Evolutionary conservation across 1,140 invertebrate species (phyloP).

Genomic region (Metaphire vulgaris): DNA sequence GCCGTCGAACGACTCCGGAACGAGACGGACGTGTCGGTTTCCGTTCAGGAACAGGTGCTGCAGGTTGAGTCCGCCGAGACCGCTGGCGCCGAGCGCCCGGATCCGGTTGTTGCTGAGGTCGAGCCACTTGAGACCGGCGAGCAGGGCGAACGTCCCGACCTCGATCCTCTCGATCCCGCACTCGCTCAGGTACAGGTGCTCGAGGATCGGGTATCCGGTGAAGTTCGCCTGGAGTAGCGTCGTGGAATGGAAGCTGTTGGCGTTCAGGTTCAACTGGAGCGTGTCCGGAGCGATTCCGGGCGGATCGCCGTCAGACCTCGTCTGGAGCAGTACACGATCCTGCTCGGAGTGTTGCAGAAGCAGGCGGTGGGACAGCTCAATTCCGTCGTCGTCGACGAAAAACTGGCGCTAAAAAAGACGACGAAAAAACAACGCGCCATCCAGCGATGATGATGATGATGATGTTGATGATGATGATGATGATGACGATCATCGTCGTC

Average conservation of each 20-base stretch:
- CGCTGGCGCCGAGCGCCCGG: constrained; percentile 40
- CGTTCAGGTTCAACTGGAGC: constrained; percentile 44
- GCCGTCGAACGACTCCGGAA: constrained; percentile 41
- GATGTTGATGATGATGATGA: neutral
- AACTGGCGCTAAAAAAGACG: neutral
- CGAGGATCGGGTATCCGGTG: constrained; percentile 36
- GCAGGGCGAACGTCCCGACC: constrained; percentile 44
- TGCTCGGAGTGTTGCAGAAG: constrained; percentile 43
- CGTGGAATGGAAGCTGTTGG: constrained; percentile 42
- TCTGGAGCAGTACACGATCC: constrained; percentile 46
- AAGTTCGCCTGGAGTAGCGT: constrained; percentile 41
- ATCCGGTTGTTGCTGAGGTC: constrained; percentile 49
- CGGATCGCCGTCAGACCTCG: constrained; percentile 42
- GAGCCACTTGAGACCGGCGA: constrained; percentile 44
- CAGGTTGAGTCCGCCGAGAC: constrained; percentile 46
- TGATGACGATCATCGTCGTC: neutral
- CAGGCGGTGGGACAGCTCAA: constrained; percentile 40
- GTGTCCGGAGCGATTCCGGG: constrained; percentile 42
- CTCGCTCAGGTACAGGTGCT: constrained; percentile 44
- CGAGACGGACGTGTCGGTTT: constrained; percentile 42
- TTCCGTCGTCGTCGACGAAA: too few species aligned
- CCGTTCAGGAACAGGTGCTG: constrained; percentile 49
- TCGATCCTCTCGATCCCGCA: constrained; percentile 47
- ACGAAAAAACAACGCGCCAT: neutral
- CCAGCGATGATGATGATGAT: neutral